Base-by-base conservation (phyloP, 2,888 invertebrate genomes). In the Clostera curtula region DNA sequence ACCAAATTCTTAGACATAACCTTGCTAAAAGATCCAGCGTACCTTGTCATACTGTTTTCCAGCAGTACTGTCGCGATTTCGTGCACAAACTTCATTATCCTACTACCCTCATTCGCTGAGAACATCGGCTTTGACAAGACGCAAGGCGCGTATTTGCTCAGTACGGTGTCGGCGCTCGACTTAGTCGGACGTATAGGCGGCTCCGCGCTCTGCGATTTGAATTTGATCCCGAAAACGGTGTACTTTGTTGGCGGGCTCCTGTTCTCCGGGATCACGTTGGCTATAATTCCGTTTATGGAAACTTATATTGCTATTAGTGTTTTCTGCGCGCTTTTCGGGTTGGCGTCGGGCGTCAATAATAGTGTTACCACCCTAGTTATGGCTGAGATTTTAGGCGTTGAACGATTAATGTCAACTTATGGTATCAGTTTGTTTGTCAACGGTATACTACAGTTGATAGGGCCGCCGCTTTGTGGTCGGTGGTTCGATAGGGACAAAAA, bases 11-110 rank as follows among this genome's bases (percentile, higher is more conserved):
- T 94, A 46, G 93, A 94, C 51, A 57, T 91, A 2, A 85, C 87
- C 1, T 70, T 95, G 1, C 63, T 95, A 0, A 87, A 75, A 34
- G 93, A 95, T 58, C 93, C 93, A 0, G 83, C 92, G 10, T 95
- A 94, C 52, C 77, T 94, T 27, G 89, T 95, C 0, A 93, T 95
- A 27, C 64, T 95, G 4, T 86, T 94, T 33, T 94, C 93, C 0
- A 93, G 93, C 51, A 93, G 92, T 22, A 93, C 94, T 0, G 94
- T 93, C 22, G 95, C 94, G 3, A 92, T 95, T 32, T 92, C 93
- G 14, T 94, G 93, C 44, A 94, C 94, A 0, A 95, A 95, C 63
- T 93, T 95, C 48, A 90, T 93, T n/a, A 93, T 95, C 18, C 59
- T 94, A 1, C 71, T 95, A 40, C 94, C 95, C 2, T 87, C 90